Evolutionary conservation across 2,113 vertebrate species (phyloP).

Genomic region (Oreotrochilus melanogaster): DNA sequence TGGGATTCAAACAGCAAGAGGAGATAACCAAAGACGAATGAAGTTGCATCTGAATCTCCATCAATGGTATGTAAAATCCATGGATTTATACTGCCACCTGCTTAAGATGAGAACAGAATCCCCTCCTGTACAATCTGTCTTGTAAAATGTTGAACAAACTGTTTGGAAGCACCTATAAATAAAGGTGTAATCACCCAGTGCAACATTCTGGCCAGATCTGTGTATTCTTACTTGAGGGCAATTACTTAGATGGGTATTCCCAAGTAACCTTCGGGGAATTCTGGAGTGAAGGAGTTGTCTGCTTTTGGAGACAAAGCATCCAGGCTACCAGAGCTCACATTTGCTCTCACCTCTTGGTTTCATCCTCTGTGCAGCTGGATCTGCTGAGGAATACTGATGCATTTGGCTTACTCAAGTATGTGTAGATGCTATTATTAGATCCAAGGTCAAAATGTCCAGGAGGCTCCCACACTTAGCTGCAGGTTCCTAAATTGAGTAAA

Average conservation of each 20-base stretch:
- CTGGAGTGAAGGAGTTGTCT: background rate
- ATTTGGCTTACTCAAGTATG: background rate
- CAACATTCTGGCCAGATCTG: background rate
- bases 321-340: background rate
- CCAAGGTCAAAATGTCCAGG: background rate
- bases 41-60: background rate
- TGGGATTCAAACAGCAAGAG: background rate
- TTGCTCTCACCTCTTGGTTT: background rate
- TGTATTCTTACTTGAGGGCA: background rate
- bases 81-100: background rate
- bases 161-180: background rate
- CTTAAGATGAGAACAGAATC: background rate
- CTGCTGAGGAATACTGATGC: background rate
- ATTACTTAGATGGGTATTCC: background rate
- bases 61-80: background rate
- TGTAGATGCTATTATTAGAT: background rate
- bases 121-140: background rate
- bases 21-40: background rate
- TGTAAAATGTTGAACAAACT: background rate
- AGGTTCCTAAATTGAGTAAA: background rate
- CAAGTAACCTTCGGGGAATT: background rate
- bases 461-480: background rate
- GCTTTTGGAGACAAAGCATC: background rate
- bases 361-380: background rate
- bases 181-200: background rate